These are phyloP conservation scores for Oncorhynchus masou DNA, from an alignment of 2,113 vertebrate genomes.

Conservation along the genomic window DNA sequence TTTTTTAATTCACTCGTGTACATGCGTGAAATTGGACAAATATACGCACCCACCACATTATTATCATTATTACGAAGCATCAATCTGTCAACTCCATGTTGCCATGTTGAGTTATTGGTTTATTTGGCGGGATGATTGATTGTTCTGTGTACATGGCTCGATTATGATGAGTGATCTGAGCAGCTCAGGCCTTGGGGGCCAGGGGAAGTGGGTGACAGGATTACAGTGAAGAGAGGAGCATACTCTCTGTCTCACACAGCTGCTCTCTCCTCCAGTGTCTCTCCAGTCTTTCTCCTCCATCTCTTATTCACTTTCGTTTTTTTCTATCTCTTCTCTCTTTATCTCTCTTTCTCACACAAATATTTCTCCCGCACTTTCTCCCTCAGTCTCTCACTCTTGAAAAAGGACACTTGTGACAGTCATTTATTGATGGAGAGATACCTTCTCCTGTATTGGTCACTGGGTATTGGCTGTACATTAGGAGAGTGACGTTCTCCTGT, in stretches of 20 bases:
- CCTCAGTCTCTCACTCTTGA: background rate
- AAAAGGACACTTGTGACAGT: no score
- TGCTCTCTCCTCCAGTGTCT: background rate
- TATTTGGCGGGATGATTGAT: no score
- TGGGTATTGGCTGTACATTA: background rate
- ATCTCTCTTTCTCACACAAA: background rate
- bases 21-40: no score
- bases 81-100: no score
- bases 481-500: background rate
- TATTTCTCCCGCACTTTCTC: background rate
- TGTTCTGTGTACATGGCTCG: no score
- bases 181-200: background rate
- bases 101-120: no score
- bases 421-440: no score
- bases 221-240: background rate
- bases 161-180: background rate
- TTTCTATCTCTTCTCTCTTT: background rate
- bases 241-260: background rate
- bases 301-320: conserved; percentile 34
- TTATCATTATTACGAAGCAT: no score
- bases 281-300: conserved; percentile 36
- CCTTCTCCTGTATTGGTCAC: background rate
- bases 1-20: no score
- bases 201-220: background rate
- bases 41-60: no score